These are phyloP conservation scores for Exocentrus adspersus DNA, from an alignment of 2,888 invertebrate genomes.

Conservation along the genomic window DNA sequence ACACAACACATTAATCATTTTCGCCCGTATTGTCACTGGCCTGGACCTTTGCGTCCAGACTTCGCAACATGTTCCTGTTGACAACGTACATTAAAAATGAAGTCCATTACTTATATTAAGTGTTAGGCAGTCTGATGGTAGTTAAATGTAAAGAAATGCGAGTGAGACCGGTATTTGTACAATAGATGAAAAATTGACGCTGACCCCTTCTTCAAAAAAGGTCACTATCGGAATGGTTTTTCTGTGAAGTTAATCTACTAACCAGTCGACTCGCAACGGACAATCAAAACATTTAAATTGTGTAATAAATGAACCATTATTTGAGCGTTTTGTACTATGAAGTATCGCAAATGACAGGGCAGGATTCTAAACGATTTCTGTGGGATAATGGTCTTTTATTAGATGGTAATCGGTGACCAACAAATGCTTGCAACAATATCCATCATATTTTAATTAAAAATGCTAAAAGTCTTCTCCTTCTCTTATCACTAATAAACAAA, in stretches of 20 bases:
- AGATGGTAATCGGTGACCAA: no score
- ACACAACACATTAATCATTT: conserved; percentile 32
- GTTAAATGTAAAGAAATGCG: conserved; percentile 44
- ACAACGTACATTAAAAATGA: conserved; percentile 56
- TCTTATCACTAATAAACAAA: no score
- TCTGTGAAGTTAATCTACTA: conserved; percentile 56
- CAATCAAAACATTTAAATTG: conserved; percentile 59
- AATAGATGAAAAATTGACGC: conserved; percentile 59
- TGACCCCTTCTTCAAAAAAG: conserved; percentile 56
- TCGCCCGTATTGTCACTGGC: conserved; percentile 51
- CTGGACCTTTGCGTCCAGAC: conserved; percentile 49
- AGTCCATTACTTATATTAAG: conserved; percentile 56
- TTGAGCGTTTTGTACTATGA: conserved; percentile 28
- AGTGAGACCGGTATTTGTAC: conserved; percentile 53
- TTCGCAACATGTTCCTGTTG: conserved; percentile 47
- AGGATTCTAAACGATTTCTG: neutral
- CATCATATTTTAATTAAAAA: no score
- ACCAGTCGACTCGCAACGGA: conserved; percentile 56
- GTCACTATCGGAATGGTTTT: conserved; percentile 56
- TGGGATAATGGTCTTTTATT: no score
- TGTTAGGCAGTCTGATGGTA: conserved; percentile 50
- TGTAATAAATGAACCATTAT: conserved; percentile 54
- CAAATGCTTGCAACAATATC: no score
- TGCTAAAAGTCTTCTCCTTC: no score
- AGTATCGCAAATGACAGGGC: neutral